These are phyloP conservation scores for Drosophila hamatofila DNA, from an alignment of 2,888 invertebrate genomes.

Conservation along the genomic window DNA sequence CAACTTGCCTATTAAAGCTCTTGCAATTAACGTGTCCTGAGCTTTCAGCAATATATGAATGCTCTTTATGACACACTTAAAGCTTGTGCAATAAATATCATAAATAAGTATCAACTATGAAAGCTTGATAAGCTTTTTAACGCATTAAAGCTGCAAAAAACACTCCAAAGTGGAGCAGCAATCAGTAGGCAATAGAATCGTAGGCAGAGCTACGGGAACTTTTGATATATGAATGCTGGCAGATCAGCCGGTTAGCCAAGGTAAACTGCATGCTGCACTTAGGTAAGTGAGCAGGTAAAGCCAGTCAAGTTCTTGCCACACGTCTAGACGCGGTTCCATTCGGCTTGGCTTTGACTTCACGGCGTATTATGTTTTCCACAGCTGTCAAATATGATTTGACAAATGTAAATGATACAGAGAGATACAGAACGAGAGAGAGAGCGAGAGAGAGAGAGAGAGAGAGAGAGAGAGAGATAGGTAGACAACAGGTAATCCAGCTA, in stretches of 20 bases:
- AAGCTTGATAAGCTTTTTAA: background rate
- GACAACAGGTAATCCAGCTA: constrained; percentile 12
- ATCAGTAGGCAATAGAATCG: background rate
- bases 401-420: constrained; percentile 74
- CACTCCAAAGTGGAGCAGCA: background rate
- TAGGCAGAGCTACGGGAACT: too few species aligned
- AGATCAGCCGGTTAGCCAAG: background rate
- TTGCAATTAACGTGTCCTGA: too few species aligned
- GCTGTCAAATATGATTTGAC: constrained; percentile 80
- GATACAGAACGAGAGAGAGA: constrained; percentile 5
- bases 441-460: constrained; percentile 6
- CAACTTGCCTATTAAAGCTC: too few species aligned
- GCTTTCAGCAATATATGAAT: too few species aligned
- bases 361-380: constrained; percentile 74
- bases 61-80: too few species aligned
- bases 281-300: constrained; percentile 29
- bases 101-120: too few species aligned
- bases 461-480: background rate
- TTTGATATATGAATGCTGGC: background rate
- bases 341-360: constrained; percentile 25
- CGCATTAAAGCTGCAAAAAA: background rate
- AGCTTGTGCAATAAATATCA: too few species aligned
- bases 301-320: constrained; percentile 53
- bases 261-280: constrained; percentile 5
- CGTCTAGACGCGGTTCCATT: constrained; percentile 24